Evolutionary conservation across 1,140 invertebrate species (phyloP).

Genomic region (Drosophila mauritiana): DNA sequence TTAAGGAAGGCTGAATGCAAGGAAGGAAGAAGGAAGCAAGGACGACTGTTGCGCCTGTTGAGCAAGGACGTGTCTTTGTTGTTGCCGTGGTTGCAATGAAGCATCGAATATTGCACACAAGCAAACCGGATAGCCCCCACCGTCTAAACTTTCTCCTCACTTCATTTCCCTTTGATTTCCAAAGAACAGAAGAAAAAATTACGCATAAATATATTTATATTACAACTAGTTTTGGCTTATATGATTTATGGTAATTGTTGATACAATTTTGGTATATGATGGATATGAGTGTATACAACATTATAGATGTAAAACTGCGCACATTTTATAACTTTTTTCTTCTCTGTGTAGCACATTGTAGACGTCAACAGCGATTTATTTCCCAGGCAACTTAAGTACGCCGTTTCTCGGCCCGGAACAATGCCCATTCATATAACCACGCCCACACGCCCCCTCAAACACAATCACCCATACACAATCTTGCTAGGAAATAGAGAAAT

Average conservation of each 20-base stretch:
- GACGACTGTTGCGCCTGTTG: slow-evolving; percentile 65
- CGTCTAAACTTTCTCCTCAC: neutral
- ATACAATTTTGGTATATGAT: too few species aligned
- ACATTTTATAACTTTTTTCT: neutral
- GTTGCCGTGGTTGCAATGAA: slow-evolving; percentile 75
- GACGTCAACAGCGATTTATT: slow-evolving; percentile 74
- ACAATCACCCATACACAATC: slow-evolving; percentile 7
- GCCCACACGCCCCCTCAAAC: slow-evolving; percentile 30
- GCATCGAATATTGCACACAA: slow-evolving; percentile 75
- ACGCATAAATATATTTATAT: neutral
- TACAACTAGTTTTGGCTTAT: too few species aligned
- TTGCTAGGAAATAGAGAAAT: neutral
- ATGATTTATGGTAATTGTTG: too few species aligned
- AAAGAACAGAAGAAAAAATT: neutral
- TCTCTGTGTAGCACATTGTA: slow-evolving; percentile 34
- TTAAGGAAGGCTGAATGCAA: neutral
- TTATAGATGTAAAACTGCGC: too few species aligned
- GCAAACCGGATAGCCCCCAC: slow-evolving; percentile 11
- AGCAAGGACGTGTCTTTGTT: slow-evolving; percentile 55
- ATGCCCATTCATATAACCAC: slow-evolving; percentile 53
- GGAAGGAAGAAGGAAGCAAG: slow-evolving; percentile 15
- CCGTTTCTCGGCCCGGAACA: slow-evolving; percentile 40
- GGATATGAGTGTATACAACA: too few species aligned
- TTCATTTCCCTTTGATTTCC: slow-evolving; percentile 2
- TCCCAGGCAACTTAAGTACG: slow-evolving; percentile 73